phyloP scores from a whole-genome alignment of 2,888 invertebrate species.

The Euphydryas editha region DNA sequence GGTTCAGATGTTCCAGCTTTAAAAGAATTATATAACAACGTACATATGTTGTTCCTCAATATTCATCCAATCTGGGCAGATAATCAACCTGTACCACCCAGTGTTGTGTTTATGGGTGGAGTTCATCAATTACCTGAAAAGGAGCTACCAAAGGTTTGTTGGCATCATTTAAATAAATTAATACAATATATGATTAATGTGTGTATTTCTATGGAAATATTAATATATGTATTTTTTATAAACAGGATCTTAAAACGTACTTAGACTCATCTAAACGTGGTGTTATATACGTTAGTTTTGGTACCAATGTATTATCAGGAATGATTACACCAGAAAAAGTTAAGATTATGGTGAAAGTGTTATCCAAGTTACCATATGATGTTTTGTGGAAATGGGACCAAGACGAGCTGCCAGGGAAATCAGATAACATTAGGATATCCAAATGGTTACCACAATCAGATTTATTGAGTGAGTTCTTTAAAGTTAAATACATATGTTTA shows the following conservation, averaged over 20 bases:
- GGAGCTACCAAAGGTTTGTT: slow-evolving; percentile 62
- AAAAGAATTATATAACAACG: slow-evolving; percentile 47
- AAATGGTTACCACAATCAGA: slow-evolving; percentile 67
- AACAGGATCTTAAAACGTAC: slow-evolving; percentile 61
- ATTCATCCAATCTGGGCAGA: slow-evolving; percentile 60
- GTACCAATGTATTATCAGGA: slow-evolving; percentile 48
- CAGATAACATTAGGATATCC: slow-evolving; percentile 53
- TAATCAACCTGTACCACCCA: slow-evolving; percentile 64
- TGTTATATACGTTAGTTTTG: slow-evolving; percentile 68
- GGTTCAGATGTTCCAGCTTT: slow-evolving; percentile 48
- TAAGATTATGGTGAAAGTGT: slow-evolving; percentile 48
- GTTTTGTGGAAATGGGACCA: slow-evolving; percentile 63
- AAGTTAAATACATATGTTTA: neutral
- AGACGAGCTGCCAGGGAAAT: slow-evolving; percentile 46
- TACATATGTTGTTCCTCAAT: slow-evolving; percentile 69
- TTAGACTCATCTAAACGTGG: slow-evolving; percentile 67
- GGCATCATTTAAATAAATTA: neutral
- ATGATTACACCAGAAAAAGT: neutral
- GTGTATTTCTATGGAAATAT: neutral
- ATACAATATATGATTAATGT: neutral
- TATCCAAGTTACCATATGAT: slow-evolving; percentile 55
- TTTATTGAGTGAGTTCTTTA: slow-evolving; percentile 43
- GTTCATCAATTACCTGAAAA: slow-evolving; percentile 59
- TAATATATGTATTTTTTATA: neutral
- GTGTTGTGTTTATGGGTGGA: slow-evolving; percentile 67